A percentile compares a stretch with the other conserved stretches of the same genome.
Evolutionary conservation across 2,113 vertebrate species (phyloP).

Genomic region (Atlantisia rogersi): DNA sequence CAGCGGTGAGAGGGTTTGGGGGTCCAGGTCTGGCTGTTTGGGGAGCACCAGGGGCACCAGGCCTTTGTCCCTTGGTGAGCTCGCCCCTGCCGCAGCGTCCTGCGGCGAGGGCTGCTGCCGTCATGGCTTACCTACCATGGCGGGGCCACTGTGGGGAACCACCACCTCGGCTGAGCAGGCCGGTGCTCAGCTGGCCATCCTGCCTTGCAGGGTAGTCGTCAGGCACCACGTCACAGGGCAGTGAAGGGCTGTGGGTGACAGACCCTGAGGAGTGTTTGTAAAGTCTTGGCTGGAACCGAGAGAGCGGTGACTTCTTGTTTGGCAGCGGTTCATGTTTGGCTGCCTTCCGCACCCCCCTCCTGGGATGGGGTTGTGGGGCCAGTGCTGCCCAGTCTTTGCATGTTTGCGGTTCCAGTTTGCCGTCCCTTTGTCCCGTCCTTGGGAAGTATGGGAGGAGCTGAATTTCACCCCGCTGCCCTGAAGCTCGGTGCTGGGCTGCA

Average conservation of each 20-base stretch:
- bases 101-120: rapidly evolving
- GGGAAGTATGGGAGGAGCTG: rapidly evolving
- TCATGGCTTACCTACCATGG: rapidly evolving
- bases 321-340: not conserved
- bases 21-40: not conserved
- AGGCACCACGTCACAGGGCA: rapidly evolving
- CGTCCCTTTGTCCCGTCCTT: not conserved
- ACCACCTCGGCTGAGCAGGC: rapidly evolving
- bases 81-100: rapidly evolving
- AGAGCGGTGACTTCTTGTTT: not conserved
- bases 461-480: not conserved
- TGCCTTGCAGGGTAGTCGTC: rapidly evolving
- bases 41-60: no score
- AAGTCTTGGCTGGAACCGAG: not conserved
- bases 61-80: rapidly evolving
- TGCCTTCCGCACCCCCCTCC: not conserved
- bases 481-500: not conserved
- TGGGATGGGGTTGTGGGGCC: not conserved
- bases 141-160: rapidly evolving
- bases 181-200: not conserved
- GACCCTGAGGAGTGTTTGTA: rapidly evolving
- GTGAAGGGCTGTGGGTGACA: rapidly evolving
- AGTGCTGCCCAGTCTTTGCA: not conserved
- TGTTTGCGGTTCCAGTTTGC: not conserved
- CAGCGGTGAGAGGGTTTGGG: no score